phyloP scores from a whole-genome alignment of 2,797 vertebrate species.

The Enteromius treurensis region DNA sequence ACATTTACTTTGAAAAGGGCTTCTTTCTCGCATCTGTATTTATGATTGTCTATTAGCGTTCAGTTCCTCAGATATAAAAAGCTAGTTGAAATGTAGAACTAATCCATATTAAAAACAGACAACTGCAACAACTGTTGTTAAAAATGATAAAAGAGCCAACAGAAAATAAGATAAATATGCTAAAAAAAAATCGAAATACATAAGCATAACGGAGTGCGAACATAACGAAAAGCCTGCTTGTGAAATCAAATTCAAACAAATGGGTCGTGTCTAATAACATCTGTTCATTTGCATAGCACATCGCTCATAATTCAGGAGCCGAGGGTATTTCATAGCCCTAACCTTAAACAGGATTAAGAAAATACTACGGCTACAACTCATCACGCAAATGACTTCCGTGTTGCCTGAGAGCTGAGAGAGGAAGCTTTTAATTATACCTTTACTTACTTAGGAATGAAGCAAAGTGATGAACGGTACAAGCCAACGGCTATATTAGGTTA shows the following conservation, averaged over 20 bases:
- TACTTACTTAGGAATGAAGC: constrained; percentile 52
- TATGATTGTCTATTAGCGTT: neutral
- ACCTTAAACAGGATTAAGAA: constrained; percentile 13
- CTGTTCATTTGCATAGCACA: constrained; percentile 22
- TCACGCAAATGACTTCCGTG: constrained; percentile 20
- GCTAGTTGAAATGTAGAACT: neutral
- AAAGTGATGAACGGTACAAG: constrained; percentile 49
- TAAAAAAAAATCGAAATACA: neutral
- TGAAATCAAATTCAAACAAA: constrained; percentile 32
- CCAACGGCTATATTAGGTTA: constrained; percentile 56
- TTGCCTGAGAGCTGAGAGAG: constrained; percentile 15
- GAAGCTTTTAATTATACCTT: constrained; percentile 57
- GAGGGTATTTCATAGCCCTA: constrained; percentile 8
- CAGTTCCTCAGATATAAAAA: neutral
- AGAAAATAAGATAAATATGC: constrained; percentile 6
- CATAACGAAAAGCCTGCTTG: constrained; percentile 29
- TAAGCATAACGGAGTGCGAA: neutral
- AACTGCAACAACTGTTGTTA: neutral
- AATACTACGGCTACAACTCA: neutral
- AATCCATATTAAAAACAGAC: constrained; percentile 5
- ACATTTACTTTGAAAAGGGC: neutral
- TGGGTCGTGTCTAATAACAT: constrained; percentile 37
- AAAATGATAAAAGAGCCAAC: neutral
- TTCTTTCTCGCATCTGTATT: neutral
- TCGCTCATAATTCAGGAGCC: neutral